These are phyloP conservation scores for Campylomormyrus numenius DNA, from an alignment of 2,113 vertebrate genomes.

Conservation along the genomic window DNA sequence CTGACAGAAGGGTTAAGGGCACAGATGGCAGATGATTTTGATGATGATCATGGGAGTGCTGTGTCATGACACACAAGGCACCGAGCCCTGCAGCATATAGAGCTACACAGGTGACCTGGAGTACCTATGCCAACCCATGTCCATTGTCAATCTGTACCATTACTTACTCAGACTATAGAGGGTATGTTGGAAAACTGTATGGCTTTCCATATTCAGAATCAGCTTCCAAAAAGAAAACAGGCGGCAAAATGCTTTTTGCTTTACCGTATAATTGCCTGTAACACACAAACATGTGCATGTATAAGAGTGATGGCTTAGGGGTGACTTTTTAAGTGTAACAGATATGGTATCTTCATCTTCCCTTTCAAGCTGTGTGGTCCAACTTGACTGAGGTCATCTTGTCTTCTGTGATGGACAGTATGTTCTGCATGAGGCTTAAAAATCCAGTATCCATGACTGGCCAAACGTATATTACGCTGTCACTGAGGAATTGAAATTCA, in stretches of 20 bases:
- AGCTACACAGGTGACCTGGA: neutral
- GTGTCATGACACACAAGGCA: neutral
- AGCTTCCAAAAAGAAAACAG: neutral
- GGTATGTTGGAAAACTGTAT: neutral
- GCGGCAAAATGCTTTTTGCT: neutral
- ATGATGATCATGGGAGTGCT: neutral
- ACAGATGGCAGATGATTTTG: no score
- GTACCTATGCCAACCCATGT: neutral
- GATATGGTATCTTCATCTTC: neutral
- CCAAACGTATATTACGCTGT: neutral
- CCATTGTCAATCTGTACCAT: neutral
- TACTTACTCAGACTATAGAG: neutral
- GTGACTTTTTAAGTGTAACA: neutral
- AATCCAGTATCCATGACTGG: neutral
- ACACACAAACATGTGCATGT: neutral
- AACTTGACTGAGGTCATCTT: neutral
- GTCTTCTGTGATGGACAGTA: neutral
- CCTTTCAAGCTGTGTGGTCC: neutral
- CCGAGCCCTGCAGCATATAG: neutral
- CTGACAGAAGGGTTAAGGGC: no score
- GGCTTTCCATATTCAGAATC: neutral
- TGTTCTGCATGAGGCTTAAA: neutral
- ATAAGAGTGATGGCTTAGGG: neutral
- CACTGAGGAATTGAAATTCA: neutral
- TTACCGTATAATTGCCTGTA: neutral